Base-by-base conservation (phyloP, 1,140 invertebrate species). In the Ips typographus region DNA sequence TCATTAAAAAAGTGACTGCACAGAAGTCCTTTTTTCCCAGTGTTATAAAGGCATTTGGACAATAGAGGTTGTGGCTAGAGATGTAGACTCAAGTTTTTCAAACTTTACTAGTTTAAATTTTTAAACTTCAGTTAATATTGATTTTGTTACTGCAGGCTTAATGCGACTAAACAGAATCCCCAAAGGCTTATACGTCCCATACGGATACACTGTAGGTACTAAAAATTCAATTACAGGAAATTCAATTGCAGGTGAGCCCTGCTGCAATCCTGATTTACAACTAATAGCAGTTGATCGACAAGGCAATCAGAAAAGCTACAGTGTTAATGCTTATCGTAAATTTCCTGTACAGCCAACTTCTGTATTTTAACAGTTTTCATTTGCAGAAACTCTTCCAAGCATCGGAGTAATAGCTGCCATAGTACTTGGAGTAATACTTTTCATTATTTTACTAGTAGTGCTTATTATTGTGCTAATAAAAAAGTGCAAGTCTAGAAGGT, bases 41-140 rank as follows among this genome's bases (percentile, higher is more conserved):
- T 85, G 84, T 56, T 73, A 76, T 5, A 80, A 83, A 73, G 80
- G 78, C 58, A 76, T 75, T 63, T 85, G 84, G 84, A 84, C 80
- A 37, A 76, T 83, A 2, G 80, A 85, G 44, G 75, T 84, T 7
- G 80, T 75, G 44, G 78, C 80, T 40, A 77, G 80, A 72, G 83
- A 84, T 74, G 69, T 71, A 41, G 79, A 80, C 49, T 82, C 84
- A 68, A 83, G 83, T 82, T 22, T 22, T 22, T 22, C 22, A 22
- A 22, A 22, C 22, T 22, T 22, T 22, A 22, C 0, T 22, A 22
- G 0, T 22, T 22, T 22, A 22, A 22, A 22, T 22, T 22, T 22
- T 22, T 22, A 22, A 22, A n/a, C 6, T 22, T 56, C 22, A 61
- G 3, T 41, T 42, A 40, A 43, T 43, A 42, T 8, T 60, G 3